These are phyloP conservation scores for Mellilla xanthometata DNA, from an alignment of 2,888 invertebrate genomes.

Conservation along the genomic window DNA sequence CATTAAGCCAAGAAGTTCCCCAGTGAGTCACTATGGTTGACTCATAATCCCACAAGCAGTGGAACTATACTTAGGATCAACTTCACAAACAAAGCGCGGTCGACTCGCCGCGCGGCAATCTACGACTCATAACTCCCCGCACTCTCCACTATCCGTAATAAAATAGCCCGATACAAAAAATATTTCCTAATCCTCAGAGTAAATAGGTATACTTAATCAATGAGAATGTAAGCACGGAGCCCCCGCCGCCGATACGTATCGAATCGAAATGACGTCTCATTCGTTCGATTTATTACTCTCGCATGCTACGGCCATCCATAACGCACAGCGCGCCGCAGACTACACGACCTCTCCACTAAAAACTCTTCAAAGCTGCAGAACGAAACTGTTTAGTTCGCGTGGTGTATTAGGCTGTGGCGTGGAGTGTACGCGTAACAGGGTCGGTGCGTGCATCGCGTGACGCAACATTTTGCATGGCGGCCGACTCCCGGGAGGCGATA, in stretches of 20 bases:
- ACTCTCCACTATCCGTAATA: constrained; percentile 12
- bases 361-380: constrained; percentile 23
- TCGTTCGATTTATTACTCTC: constrained; percentile 70
- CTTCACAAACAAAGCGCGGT: background rate
- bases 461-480: constrained; percentile 76
- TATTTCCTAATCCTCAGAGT: constrained; percentile 56
- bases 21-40: constrained; percentile 3
- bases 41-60: background rate
- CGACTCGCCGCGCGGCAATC: background rate
- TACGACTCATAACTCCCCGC: background rate
- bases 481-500: constrained; percentile 58
- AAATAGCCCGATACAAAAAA: constrained; percentile 38
- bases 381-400: constrained; percentile 3
- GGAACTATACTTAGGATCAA: background rate
- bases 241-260: constrained; percentile 70
- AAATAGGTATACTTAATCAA: constrained; percentile 76
- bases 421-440: constrained; percentile 27
- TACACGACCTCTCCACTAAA: constrained; percentile 9
- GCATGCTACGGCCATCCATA: constrained; percentile 43
- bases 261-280: constrained; percentile 79
- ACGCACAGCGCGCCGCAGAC: constrained; percentile 38
- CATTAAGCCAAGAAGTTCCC: background rate
- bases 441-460: constrained; percentile 56
- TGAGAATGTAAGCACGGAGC: constrained; percentile 62
- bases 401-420: constrained; percentile 41